phyloP scores from a whole-genome alignment of 2,888 invertebrate genomes.

The Gibbula magus region DNA sequence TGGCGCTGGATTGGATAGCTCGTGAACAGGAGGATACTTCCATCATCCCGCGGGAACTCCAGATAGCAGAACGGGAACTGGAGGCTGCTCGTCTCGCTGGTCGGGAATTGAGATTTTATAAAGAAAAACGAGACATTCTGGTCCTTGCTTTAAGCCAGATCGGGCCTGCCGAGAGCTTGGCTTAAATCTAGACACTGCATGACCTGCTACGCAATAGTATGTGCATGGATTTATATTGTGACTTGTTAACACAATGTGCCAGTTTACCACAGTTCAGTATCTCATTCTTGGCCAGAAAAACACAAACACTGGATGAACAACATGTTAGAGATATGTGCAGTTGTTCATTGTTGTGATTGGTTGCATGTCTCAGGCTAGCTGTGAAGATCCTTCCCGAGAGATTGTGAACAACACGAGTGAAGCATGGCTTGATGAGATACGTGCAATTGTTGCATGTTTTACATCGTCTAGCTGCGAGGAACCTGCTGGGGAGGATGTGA shows the following conservation, averaged over 20 bases:
- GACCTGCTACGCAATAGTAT: not conserved
- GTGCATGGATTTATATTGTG: not conserved
- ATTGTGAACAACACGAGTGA: too few relatives aligned
- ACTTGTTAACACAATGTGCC: not conserved
- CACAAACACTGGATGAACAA: too few relatives aligned
- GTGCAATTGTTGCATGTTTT: too few relatives aligned
- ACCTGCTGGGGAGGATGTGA: too few relatives aligned
- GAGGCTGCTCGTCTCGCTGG: constrained; percentile 90
- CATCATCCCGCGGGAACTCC: constrained; percentile 87
- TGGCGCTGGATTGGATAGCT: constrained; percentile 96
- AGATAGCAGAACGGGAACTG: constrained; percentile 89
- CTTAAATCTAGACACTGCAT: constrained; percentile 40
- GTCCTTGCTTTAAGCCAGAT: constrained; percentile 91
- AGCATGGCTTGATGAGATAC: too few relatives aligned
- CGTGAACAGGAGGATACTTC: constrained; percentile 81
- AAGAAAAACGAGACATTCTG: constrained; percentile 95
- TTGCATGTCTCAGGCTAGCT: too few relatives aligned
- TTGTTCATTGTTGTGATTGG: too few relatives aligned
- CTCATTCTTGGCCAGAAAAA: too few relatives aligned
- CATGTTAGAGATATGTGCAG: too few relatives aligned
- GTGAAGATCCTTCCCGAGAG: too few relatives aligned
- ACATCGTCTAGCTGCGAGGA: too few relatives aligned
- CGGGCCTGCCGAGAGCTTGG: constrained; percentile 67
- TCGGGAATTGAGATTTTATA: constrained; percentile 92
- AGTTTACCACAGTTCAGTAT: too few relatives aligned